Evolutionary conservation across 2,797 vertebrate species (phyloP).

Genomic region (Ataeniobius toweri): DNA sequence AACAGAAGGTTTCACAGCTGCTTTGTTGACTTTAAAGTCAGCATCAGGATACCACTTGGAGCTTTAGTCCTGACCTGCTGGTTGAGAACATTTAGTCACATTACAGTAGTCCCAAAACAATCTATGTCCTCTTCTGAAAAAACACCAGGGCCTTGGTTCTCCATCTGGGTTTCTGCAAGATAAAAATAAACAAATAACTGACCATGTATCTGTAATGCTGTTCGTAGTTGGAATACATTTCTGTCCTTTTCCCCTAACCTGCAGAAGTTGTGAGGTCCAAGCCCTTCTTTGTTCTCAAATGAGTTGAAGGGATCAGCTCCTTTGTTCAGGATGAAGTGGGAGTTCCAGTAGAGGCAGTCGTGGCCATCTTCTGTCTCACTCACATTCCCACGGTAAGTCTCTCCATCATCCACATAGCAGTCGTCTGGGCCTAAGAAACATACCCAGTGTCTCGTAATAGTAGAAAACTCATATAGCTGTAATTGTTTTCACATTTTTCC

Average conservation of each 20-base stretch:
- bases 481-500: not conserved
- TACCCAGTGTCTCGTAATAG: not conserved
- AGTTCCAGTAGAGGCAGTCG: conserved; percentile 83
- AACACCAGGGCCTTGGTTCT: conserved; percentile 81
- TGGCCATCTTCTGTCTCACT: conserved; percentile 74
- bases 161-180: conserved; percentile 80
- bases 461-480: not conserved
- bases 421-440: conserved; percentile 69
- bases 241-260: conserved; percentile 61
- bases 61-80: conserved; percentile 54
- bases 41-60: not conserved
- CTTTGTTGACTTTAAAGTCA: not conserved
- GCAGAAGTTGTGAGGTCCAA: conserved; percentile 82
- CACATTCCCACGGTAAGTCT: conserved; percentile 78
- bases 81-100: conserved; percentile 60
- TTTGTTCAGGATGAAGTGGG: conserved; percentile 72
- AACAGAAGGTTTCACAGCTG: not conserved
- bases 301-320: conserved; percentile 62
- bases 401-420: conserved; percentile 74
- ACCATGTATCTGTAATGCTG: not conserved
- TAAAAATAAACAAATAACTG: conserved; percentile 10
- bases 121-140: conserved; percentile 60
- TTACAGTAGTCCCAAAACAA: conserved; percentile 80
- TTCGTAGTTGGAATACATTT: not conserved
- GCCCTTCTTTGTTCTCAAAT: conserved; percentile 63